Evolutionary conservation across 92 coral and sea anemone genomes (phyloP).

Genomic region (Muricea muricata): DNA sequence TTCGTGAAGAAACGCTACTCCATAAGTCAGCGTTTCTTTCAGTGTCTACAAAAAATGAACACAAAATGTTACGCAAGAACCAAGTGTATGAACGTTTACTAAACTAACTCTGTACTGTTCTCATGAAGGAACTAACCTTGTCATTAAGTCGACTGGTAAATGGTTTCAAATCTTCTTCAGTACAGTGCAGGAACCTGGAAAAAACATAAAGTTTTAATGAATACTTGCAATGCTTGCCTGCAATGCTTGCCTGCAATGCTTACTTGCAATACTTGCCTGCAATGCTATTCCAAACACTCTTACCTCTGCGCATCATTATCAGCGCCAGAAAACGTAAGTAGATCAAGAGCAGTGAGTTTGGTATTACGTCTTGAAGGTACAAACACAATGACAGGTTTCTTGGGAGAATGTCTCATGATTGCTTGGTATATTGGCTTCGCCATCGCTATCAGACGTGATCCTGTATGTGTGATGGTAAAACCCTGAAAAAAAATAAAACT

Average conservation of each 20-base stretch:
- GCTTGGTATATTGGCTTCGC: conserved; percentile 96
- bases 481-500: conserved; percentile 72
- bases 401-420: conserved; percentile 90
- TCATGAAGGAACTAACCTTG: conserved; percentile 63
- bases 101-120: neutral
- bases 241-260: no score
- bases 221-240: no score
- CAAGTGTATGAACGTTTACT: no score
- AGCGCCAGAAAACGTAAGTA: conserved; percentile 92
- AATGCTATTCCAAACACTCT: conserved; percentile 33
- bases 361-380: conserved; percentile 98
- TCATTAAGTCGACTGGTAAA: conserved; percentile 86
- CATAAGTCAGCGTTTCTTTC: conserved; percentile 89
- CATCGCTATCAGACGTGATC: conserved; percentile 97
- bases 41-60: conserved; percentile 70
- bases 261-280: no score
- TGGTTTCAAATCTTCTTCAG: conserved; percentile 96
- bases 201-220: neutral
- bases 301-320: conserved; percentile 96
- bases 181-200: conserved; percentile 88
- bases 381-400: conserved; percentile 93
- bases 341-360: conserved; percentile 89
- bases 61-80: no score
- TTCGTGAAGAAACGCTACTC: conserved; percentile 97
- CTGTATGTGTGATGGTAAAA: conserved; percentile 96